Evolutionary conservation across 2,797 vertebrate genomes (phyloP), one percentile per base, ranked within the genome.

Genomic region (Silurus lanzhouensis): DNA sequence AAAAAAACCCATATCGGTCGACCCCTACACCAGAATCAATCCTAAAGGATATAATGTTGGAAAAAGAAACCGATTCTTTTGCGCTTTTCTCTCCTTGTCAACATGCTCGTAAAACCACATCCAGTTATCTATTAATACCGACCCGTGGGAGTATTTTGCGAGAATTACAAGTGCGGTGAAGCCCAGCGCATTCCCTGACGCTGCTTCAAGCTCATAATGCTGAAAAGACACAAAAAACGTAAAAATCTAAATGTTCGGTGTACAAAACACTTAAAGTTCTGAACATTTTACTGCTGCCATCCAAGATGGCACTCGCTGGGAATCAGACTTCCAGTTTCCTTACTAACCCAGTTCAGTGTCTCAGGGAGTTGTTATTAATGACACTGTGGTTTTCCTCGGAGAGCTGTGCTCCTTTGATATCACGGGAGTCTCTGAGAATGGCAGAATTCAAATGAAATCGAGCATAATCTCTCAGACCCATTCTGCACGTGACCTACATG

Each of bases 301-400:
- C n/a, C 22, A 67, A 52, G 13, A 1, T 81, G 38, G 78, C 2
- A 52, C 38, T 7, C 60, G 2, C 38, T 48, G 5, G 3, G 58
- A 9, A 14, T 80, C 38, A 44, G 20, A 48, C 60, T 8, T 80
- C 5, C 38, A 38, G n/a, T 31, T 68, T 44, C 60, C 46, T 64
- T 15, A 52, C 31, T 60, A 79, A 79, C 83, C 83, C 48, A 84
- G 83, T 84, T 84, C 13, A 31, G 64, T n/a, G 8, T 70, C 20
- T 79, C 55, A 25, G 64, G 55, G 57, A 72, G 31, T 52, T 84
- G 52, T 71, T 57, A 68, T 68, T 84, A 80, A 64, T 44, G 57
- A 46, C 48, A 57, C 17, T 20, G 38, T 10, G 76, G 66, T 19
- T 31, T 63, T 64, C 57, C 66, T 46, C 9, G 57, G 77, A 17